Percentiles rank a stretch among this genome's conserved stretches.
These are phyloP conservation scores for Herminia tarsipennalis DNA, from an alignment of 2,888 invertebrate genomes.

Conservation along the genomic window DNA sequence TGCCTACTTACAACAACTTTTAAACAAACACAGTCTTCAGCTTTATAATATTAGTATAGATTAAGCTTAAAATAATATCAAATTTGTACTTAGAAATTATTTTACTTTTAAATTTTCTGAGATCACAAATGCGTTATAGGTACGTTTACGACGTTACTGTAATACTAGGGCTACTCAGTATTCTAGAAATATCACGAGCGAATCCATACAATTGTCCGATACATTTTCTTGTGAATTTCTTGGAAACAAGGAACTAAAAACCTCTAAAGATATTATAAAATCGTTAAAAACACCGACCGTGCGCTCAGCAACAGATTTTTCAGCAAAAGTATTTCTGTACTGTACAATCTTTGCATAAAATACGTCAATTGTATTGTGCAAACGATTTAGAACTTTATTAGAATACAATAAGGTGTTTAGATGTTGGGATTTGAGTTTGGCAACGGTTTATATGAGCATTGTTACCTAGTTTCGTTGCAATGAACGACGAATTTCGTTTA, in stretches of 20 bases:
- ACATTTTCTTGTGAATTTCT: background rate
- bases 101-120: too few relatives aligned
- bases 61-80: too few relatives aligned
- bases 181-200: too few relatives aligned
- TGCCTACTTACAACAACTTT: too few relatives aligned
- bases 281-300: background rate
- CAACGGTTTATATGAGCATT: conserved; percentile 26
- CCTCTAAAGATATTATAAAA: too few relatives aligned
- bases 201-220: too few relatives aligned
- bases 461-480: conserved; percentile 15
- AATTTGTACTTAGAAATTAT: too few relatives aligned
- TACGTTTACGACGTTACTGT: too few relatives aligned
- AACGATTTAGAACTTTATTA: conserved; percentile 12
- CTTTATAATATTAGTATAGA: too few relatives aligned
- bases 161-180: too few relatives aligned
- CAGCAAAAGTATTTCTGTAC: conserved; percentile 7
- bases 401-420: conserved; percentile 4
- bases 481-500: conserved; percentile 52
- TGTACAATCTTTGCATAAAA: conserved; percentile 5
- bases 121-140: too few relatives aligned
- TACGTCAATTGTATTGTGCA: conserved; percentile 15
- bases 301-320: conserved; percentile 30
- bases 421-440: conserved; percentile 17
- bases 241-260: background rate
- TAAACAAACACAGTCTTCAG: too few relatives aligned